Conservation (phyloP, 2,113 vertebrate species). For the Tamias sibiricus region DNA sequence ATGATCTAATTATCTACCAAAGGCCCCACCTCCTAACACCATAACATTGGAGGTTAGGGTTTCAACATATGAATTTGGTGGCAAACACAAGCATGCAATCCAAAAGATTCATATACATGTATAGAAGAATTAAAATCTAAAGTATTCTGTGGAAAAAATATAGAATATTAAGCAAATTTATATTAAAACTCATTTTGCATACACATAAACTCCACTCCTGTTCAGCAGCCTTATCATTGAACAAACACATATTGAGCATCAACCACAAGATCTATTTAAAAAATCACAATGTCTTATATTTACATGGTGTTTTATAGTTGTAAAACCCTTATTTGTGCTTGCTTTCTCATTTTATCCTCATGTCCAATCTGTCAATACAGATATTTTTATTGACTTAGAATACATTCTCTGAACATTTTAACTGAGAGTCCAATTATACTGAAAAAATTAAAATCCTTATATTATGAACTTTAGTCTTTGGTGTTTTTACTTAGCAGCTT, state of each 20-base stretch:
- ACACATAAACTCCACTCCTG: neutral
- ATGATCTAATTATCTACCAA: neutral
- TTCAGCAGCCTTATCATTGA: neutral
- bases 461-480: neutral
- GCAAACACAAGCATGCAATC: neutral
- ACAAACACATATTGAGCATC: neutral
- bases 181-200: conserved; percentile 5
- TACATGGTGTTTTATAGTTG: neutral
- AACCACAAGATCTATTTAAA: neutral
- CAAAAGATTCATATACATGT: neutral
- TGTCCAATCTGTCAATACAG: neutral
- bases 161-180: neutral
- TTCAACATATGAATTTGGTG: neutral
- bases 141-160: neutral
- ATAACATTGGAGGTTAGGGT: neutral
- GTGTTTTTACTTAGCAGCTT: neutral
- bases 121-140: neutral
- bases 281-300: neutral
- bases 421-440: neutral
- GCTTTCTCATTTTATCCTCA: conserved; percentile 14
- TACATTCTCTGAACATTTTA: neutral
- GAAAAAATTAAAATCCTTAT: neutral
- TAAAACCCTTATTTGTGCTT: conserved; percentile 15
- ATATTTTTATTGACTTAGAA: neutral
- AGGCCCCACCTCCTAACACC: neutral